Base-by-base conservation (phyloP, 1,140 invertebrate genomes). In the honey bee (Apis mellifera) region DNA sequence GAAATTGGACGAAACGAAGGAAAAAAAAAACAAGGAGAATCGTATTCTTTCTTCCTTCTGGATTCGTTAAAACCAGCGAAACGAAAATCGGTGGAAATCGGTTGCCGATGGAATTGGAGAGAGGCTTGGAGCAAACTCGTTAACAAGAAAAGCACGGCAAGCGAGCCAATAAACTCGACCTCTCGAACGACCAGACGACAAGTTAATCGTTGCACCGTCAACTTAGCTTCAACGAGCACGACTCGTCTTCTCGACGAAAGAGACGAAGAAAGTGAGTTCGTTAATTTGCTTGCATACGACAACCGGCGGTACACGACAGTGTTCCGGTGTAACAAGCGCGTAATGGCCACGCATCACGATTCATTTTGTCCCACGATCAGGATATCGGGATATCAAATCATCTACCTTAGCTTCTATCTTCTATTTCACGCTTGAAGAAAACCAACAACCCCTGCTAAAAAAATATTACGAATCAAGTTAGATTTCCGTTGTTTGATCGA, bases 251-350 rank as follows among this genome's bases (percentile, higher is more conserved):
- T 5, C 23, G 23, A 9, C 13, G 62, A 9, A 26, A 68, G 62
- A 21, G 42, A 77, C 21, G 26, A n/a, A 57, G 75, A 70, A 78
- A 70, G 54, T n/a, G 76, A 78, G 70, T 60, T 50, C 42, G 32
- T 71, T 78, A 78, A 78, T 78, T 78, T 54, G n/a, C 17, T 72
- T 26, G 57, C 26, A 48, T 54, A 32, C 42, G 71, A 71, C 60
- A 42, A 71, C 66, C 55, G 13, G 1, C 2, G 19, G 64, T 62
- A 23, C 5, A 42, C 32, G 32, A 42, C 17, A 59, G 75, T 73
- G 75, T 73, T 80, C 77, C 77, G 68, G 68, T 42, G 32, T 57
- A 71, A 80, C 69, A 73, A 73, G 69, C 62, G 48, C 57, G 69
- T 55, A 64, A 55, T 32, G 64, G 19, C 60, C 60, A 54, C 32